Percentiles rank a stretch among this genome's conserved stretches.
These are phyloP conservation scores for Lathamus discolor DNA, from an alignment of 2,113 vertebrate genomes.

Conservation along the genomic window DNA sequence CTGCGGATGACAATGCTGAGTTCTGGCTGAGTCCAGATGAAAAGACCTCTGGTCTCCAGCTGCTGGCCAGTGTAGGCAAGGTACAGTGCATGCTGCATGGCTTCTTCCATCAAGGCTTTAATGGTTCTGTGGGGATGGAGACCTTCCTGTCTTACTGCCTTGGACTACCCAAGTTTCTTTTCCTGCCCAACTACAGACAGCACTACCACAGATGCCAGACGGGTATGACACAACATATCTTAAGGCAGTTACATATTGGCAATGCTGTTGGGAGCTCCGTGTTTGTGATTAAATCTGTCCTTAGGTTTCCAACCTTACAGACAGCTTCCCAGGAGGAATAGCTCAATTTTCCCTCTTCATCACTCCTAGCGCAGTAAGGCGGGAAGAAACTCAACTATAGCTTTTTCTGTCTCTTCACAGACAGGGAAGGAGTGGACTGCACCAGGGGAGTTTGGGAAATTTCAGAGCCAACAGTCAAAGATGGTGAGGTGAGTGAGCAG, in stretches of 20 bases:
- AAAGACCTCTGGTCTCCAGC: conserved; percentile 78
- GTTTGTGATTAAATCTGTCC: background rate
- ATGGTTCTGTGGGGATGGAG: background rate
- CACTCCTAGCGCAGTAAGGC: background rate
- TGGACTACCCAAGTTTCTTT: background rate
- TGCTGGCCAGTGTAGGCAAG: conserved; percentile 89
- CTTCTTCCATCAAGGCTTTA: background rate
- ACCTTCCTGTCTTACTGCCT: background rate
- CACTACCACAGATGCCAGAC: background rate
- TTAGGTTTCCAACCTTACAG: background rate
- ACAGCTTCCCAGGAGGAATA: background rate
- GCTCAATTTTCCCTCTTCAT: background rate
- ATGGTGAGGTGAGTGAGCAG: conserved; percentile 81
- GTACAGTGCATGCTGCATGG: conserved; percentile 68
- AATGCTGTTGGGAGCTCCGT: background rate
- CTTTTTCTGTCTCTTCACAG: conserved; percentile 65
- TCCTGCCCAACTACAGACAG: background rate
- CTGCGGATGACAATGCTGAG: conserved; percentile 92
- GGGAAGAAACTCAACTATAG: background rate
- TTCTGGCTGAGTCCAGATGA: conserved; percentile 92
- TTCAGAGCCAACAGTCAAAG: conserved; percentile 85
- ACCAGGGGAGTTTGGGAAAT: conserved; percentile 93
- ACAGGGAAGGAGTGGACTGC: conserved; percentile 91
- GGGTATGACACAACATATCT: background rate
- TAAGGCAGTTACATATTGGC: background rate